Conservation (phyloP, 1,140 invertebrate species). For the Drosophila bipectinata region DNA sequence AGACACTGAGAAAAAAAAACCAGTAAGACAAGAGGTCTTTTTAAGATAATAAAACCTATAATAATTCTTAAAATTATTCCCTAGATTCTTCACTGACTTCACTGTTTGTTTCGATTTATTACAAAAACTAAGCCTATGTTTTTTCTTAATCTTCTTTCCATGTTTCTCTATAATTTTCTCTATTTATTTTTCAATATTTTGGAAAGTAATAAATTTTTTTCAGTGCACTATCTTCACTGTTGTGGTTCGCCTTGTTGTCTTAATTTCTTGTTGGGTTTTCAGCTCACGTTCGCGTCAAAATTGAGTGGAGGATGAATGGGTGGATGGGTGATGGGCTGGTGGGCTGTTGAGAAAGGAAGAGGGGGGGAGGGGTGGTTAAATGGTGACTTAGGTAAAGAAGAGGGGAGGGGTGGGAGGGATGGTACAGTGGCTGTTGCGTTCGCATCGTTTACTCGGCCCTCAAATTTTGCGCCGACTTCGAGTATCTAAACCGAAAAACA, state of each 20-base stretch:
- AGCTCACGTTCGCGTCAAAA: slow-evolving; percentile 48
- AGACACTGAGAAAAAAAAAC: neutral
- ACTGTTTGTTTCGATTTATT: neutral
- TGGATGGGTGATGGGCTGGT: neutral
- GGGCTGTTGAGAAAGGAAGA: neutral
- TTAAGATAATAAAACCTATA: neutral
- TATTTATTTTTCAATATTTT: neutral
- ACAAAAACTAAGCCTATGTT: neutral
- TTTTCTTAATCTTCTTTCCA: neutral
- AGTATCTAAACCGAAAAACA: slow-evolving; percentile 26
- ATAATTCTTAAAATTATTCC: neutral
- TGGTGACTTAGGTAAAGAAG: neutral
- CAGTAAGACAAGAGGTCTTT: neutral
- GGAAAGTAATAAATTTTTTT: neutral
- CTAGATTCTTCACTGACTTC: neutral
- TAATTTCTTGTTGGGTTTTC: slow-evolving; percentile 60
- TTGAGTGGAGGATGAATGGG: slow-evolving; percentile 8
- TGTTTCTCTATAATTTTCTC: neutral
- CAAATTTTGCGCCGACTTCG: slow-evolving; percentile 24
- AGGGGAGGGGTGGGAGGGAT: neutral
- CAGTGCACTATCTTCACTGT: neutral
- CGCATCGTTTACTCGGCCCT: slow-evolving; percentile 19
- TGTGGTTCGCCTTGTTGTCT: slow-evolving; percentile 33
- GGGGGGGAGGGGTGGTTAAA: neutral
- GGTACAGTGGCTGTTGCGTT: neutral